These are phyloP conservation scores for Spinibarbus caldwelli DNA, from an alignment of 2,797 vertebrate genomes.

Conservation along the genomic window DNA sequence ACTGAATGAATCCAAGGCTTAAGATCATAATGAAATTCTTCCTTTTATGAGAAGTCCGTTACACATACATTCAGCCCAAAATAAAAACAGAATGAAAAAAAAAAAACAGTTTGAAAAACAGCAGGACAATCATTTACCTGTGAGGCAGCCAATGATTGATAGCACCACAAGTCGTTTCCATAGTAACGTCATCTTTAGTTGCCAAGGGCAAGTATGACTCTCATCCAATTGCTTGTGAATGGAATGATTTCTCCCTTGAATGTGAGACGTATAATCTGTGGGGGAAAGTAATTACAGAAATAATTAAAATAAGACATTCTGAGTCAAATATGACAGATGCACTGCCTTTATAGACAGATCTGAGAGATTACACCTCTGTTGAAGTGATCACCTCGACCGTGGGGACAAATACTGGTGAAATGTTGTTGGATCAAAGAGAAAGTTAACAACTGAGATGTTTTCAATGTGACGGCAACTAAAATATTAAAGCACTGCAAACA, in stretches of 20 bases:
- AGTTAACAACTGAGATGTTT: slow-evolving; percentile 35
- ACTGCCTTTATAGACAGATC: slow-evolving; percentile 56
- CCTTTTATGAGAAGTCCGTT: slow-evolving; percentile 9
- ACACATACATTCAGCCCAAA: slow-evolving; percentile 3
- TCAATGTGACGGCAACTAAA: not conserved
- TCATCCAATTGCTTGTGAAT: slow-evolving; percentile 81
- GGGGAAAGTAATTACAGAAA: slow-evolving; percentile 78
- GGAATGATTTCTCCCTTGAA: slow-evolving; percentile 76
- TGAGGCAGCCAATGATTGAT: slow-evolving; percentile 88
- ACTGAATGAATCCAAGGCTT: slow-evolving; percentile 11
- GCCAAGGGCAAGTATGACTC: slow-evolving; percentile 78
- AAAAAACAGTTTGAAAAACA: slow-evolving; percentile 59
- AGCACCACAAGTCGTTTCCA: slow-evolving; percentile 93
- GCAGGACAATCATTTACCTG: slow-evolving; percentile 85
- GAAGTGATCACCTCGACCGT: slow-evolving; percentile 53
- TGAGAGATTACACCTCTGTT: slow-evolving; percentile 63
- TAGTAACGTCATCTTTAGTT: slow-evolving; percentile 93
- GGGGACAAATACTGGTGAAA: slow-evolving; percentile 26
- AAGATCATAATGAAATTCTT: slow-evolving; percentile 22
- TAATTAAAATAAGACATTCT: slow-evolving; percentile 80
- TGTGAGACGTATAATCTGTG: slow-evolving; percentile 81
- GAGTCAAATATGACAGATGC: slow-evolving; percentile 70
- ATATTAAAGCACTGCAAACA: slow-evolving; percentile 19
- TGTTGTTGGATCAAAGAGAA: slow-evolving; percentile 38
- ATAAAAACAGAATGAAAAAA: slow-evolving; percentile 6